Evolutionary conservation across 1,140 invertebrate species (phyloP), one percentile per base, ranked within the genome.

Genomic region (Notospermus geniculatus): DNA sequence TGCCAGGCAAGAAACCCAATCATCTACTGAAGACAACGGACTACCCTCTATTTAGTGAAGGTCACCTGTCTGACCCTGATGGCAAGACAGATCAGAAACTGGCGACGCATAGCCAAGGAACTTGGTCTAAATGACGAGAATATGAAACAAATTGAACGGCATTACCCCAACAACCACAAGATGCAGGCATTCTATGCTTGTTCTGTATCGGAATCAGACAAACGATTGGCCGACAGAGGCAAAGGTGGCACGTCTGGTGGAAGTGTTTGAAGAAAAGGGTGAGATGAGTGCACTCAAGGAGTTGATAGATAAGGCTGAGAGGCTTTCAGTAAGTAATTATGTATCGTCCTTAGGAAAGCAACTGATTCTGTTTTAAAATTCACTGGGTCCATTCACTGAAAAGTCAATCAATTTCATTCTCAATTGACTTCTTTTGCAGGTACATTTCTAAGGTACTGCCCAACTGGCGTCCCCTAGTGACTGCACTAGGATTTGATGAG

Each of bases 21-120:
- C 32, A 4, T 36, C 32, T 36, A 4, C n/a, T n/a, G 39, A 27
- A 7, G 46, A 23, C 25, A n/a, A n/a, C 4, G 25, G 25, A 23
- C n/a, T 23, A 50, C n/a, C 46, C 9, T n/a, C 25, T 27, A n/a
- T 23, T 50, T n/a, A 23, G n/a, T n/a, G 25, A 19, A 50, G 19
- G 46, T 50, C 46, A 23, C 46, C 46, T 19, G n/a, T n/a, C n/a
- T n/a, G n/a, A 50, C 19, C 19, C n/a, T 50, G n/a, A 19, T 50
- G n/a, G 46, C 46, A 19, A 50, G 9, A n/a, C 4, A 19, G 46
- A 50, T 50, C 5, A 50, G 25, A 9, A 27, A 50, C 46, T 50
- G 46, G 46, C n/a, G 25, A 50, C 46, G n/a, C 9, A n/a, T 50
- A 5, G 46, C 19, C 46, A 50, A n/a, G 25, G 25, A 50, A 7